Evolutionary conservation across 2,797 vertebrate genomes (phyloP).

Genomic region (Pangasius krempfi): DNA sequence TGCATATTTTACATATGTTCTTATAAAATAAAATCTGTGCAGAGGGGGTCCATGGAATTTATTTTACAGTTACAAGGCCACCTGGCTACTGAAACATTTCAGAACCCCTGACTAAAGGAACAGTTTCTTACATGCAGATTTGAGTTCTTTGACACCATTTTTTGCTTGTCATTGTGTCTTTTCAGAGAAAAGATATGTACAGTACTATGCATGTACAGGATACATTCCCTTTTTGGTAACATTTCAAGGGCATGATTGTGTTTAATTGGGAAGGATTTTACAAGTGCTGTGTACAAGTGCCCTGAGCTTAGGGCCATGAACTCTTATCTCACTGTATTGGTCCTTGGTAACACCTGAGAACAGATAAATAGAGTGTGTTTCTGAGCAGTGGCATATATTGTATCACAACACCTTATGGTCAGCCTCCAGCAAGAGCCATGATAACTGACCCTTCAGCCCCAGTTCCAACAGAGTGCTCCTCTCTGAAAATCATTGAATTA

Average conservation of each 20-base stretch:
- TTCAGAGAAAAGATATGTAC: neutral
- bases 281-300: neutral
- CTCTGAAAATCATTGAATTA: neutral
- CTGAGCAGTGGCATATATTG: constrained; percentile 50
- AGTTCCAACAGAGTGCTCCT: constrained; percentile 53
- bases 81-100: neutral
- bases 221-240: neutral
- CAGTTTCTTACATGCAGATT: neutral
- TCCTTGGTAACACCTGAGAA: constrained; percentile 32
- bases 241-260: neutral
- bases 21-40: neutral
- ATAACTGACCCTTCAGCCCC: constrained; percentile 48
- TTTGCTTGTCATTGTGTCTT: neutral
- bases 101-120: neutral
- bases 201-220: neutral
- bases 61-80: neutral
- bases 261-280: neutral
- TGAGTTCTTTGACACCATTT: neutral
- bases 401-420: constrained; percentile 42
- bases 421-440: constrained; percentile 54
- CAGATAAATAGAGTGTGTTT: constrained; percentile 46
- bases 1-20: neutral
- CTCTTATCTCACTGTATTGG: constrained; percentile 17
- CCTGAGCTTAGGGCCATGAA: neutral
- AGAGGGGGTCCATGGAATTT: neutral